A percentile compares a stretch with the other conserved stretches of the same genome.
These are phyloP conservation scores for Pinctada fucata DNA, from an alignment of 2,888 invertebrate species.

Conservation along the genomic window DNA sequence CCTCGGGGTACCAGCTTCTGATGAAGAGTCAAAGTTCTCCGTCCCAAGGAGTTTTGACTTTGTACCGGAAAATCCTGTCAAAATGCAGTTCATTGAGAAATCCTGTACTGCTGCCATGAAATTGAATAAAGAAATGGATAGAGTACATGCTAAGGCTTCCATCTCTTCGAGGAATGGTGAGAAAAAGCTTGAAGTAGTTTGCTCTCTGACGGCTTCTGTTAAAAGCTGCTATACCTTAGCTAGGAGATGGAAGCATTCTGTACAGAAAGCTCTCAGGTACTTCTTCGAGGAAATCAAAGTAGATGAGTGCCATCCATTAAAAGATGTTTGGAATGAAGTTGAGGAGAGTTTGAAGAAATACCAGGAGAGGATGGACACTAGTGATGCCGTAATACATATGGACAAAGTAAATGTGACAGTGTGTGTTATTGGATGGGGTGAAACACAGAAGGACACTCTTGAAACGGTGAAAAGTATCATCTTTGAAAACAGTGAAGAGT, in stretches of 20 bases:
- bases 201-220: background rate
- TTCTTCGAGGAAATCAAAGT: slow-evolving; percentile 8
- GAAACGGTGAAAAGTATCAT: background rate
- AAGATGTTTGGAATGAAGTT: slow-evolving; percentile 14
- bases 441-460: background rate
- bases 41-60: background rate
- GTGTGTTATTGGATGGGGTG: slow-evolving; percentile 12
- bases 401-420: background rate
- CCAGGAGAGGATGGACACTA: background rate
- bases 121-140: slow-evolving; percentile 2
- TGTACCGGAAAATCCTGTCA: background rate
- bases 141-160: background rate
- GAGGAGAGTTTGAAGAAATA: background rate
- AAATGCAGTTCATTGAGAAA: slow-evolving; percentile 3
- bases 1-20: background rate
- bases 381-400: background rate
- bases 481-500: background rate
- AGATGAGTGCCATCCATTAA: background rate
- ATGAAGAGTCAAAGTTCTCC: background rate
- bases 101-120: background rate
- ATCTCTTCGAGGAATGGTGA: background rate
- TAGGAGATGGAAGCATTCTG: slow-evolving; percentile 10
- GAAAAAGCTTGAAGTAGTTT: background rate
- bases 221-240: background rate
- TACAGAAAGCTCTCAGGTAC: background rate